These are phyloP conservation scores for Pyrgus malvae DNA, from an alignment of 2,888 invertebrate genomes.

Conservation along the genomic window DNA sequence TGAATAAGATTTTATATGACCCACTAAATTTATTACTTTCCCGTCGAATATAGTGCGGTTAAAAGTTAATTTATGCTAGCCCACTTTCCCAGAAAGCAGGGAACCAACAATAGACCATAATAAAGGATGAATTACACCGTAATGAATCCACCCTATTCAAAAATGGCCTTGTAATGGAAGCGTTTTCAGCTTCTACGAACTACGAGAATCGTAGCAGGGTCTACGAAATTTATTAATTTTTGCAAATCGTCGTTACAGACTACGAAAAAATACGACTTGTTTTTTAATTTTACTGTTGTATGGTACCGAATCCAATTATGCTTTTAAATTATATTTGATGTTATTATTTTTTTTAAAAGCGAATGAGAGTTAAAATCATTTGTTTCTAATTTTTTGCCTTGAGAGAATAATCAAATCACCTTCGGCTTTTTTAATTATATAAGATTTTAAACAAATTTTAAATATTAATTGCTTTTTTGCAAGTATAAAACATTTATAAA, in stretches of 20 bases:
- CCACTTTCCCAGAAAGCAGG: constrained; percentile 62
- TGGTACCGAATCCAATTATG: too few relatives aligned
- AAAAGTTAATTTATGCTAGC: constrained; percentile 54
- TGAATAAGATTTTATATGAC: too few relatives aligned
- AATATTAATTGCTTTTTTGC: too few relatives aligned
- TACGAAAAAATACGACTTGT: not conserved
- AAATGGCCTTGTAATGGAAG: constrained; percentile 51
- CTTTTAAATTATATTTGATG: too few relatives aligned
- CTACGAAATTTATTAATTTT: constrained; percentile 22
- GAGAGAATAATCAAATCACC: too few relatives aligned
- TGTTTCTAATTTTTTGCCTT: too few relatives aligned
- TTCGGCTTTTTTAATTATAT: too few relatives aligned
- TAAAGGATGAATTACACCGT: constrained; percentile 55
- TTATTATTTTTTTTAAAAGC: too few relatives aligned
- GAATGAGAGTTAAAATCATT: too few relatives aligned
- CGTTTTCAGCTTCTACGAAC: constrained; percentile 32
- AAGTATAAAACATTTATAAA: too few relatives aligned
- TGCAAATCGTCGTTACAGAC: not conserved
- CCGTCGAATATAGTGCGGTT: constrained; percentile 12
- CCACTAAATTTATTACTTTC: not conserved
- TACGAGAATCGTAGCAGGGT: constrained; percentile 47
- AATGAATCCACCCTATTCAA: constrained; percentile 50
- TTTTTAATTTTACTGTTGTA: too few relatives aligned
- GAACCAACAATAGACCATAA: constrained; percentile 58
- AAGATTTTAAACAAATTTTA: too few relatives aligned